Base-by-base conservation (phyloP, 2,113 vertebrate species). In the Empidonax alnorum region DNA sequence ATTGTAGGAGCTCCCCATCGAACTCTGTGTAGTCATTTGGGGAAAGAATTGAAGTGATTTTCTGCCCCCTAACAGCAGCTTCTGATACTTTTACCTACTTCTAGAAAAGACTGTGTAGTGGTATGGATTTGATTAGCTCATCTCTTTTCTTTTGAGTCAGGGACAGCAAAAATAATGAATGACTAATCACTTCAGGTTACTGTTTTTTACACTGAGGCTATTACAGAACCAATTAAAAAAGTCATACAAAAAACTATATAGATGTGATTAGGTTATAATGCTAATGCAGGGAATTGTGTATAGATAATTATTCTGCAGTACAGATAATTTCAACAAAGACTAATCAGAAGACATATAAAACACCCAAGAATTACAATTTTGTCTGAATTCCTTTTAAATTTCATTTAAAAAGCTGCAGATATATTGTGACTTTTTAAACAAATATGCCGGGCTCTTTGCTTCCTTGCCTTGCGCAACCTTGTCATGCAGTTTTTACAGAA, bases 141-240 rank as follows among this genome's bases (percentile, higher is more conserved):
- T 94, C 58, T 79, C 47, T 88, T 87, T 93, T 84, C 69, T 92
- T 96, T 79, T 94, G 80, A 94, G 55, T 84, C 69, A 59, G 79
- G 49, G 75, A 91, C 65, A 89, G 37, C 24, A 44, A 61, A 93
- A 94, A 96, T 94, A 92, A 93, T 87, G 68, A 94, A 94, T 91
- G 94, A 95, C 77, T 93, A 86, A 97, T 94, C 90, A 91, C 81
- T 94, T 91, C 74, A 87, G 72, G 91, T 91, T 92, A 82, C 53
- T 82, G 46, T 22, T 90, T 96, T 93, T 93, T 91, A 88, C 74
- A 79, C 44, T 19, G 62, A 91, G 22, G 56, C 58, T 96, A 92
- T 95, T 95, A 88, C 41, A 93, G 85, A 96, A 77, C 47, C 90
- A 95, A 96, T 96, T 96, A 46, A 90, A 91, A 81, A 90, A 87